Evolutionary conservation across 1,140 invertebrate genomes (phyloP), one percentile per base, ranked within the genome.

Genomic region (Temnothorax longispinosus): DNA sequence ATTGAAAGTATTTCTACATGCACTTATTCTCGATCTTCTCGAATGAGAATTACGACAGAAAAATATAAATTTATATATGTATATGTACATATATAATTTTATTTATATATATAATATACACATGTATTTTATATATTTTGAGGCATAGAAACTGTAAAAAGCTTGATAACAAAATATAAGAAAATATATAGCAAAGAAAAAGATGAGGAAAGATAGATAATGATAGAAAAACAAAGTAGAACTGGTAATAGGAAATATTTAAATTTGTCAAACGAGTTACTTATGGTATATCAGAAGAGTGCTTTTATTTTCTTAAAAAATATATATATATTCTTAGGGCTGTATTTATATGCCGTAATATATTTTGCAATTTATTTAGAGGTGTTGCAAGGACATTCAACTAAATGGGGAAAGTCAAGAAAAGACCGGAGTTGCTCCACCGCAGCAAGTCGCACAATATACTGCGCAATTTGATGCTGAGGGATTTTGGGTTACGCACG

Each of bases 401-500:
- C 58, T 80, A 93, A 89, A 94, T 94, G 94, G 94, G 90, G 71
- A 93, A 92, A 65, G 64, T 87, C 7, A 92, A 92, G 50, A 94
- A 94, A 62, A 94, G 84, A 85, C 75, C 88, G 6, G 84, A 92
- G 11, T 72, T 90, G 44, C 85, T 92, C 13, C 91, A 92, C 60
- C 77, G 87, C 58, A 91, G 74, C 76, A 90, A 90, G 5, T 89
- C 91, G 10, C 90, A 88, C 38, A 95, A 95, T 90, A 85, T 96
- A 44, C 81, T 95, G 18, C 91, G 90, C 38, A 93, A 94, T 69
- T 93, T 95, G 62, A 93, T 94, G 92, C 85, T 93, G 35, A 91
- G 95, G 47, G 92, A 95, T 85, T 90, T 93, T 60, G 95, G 95
- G 47, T 77, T 95, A 35, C 87, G 75, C 21, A 92, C 88, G 44